Evolutionary conservation across 2,797 vertebrate species (phyloP).

Genomic region (Apogon hyalosoma): DNA sequence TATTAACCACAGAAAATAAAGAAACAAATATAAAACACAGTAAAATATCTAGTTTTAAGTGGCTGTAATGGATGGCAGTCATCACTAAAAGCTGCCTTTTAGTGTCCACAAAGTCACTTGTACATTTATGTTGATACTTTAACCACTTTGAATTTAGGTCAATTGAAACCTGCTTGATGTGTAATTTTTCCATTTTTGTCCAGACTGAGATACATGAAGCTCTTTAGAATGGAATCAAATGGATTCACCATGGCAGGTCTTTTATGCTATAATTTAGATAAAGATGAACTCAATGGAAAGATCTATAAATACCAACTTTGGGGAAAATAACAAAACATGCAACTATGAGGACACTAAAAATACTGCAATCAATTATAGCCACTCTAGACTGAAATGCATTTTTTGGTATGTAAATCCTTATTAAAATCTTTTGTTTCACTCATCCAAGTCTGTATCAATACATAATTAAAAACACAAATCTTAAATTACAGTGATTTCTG

Average conservation of each 20-base stretch:
- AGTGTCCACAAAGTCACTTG: background rate
- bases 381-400: slow-evolving; percentile 42
- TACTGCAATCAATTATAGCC: slow-evolving; percentile 66
- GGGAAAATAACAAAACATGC: slow-evolving; percentile 1
- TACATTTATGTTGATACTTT: background rate
- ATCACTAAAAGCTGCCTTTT: slow-evolving; percentile 1
- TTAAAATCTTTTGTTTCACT: slow-evolving; percentile 43
- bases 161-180: background rate
- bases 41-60: slow-evolving; percentile 41
- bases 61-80: slow-evolving; percentile 58
- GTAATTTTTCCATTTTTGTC: slow-evolving; percentile 10
- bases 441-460: slow-evolving; percentile 45
- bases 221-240: slow-evolving; percentile 30
- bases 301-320: no score
- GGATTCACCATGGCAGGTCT: background rate
- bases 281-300: no score
- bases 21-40: slow-evolving; percentile 36
- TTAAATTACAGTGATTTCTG: slow-evolving; percentile 73
- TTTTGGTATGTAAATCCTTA: slow-evolving; percentile 58
- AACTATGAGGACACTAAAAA: slow-evolving; percentile 20
- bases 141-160: background rate
- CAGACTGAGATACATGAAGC: slow-evolving; percentile 25
- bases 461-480: slow-evolving; percentile 65
- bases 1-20: slow-evolving; percentile 53
- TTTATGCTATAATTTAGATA: background rate